Conservation (phyloP, 2,888 invertebrate genomes). For the Idaea aversata region DNA sequence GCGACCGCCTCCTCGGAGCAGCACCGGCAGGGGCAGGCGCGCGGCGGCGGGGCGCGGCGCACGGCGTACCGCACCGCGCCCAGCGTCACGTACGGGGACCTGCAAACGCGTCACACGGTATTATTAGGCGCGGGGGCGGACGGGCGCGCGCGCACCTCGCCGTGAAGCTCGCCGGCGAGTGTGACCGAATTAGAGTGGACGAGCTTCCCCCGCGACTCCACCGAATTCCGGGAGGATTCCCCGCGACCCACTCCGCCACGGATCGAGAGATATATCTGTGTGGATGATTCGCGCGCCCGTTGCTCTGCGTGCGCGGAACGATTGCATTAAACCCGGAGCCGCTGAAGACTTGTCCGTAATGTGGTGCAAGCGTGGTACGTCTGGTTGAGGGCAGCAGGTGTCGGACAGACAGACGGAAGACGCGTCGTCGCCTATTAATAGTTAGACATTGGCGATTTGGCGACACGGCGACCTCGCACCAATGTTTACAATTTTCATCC, state of each 20-base stretch:
- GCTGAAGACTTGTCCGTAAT: constrained; percentile 31
- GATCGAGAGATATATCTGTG: constrained; percentile 59
- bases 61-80: constrained; percentile 87
- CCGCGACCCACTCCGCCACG: constrained; percentile 67
- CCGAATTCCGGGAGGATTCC: constrained; percentile 76
- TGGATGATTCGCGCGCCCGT: constrained; percentile 50
- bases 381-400: constrained; percentile 59
- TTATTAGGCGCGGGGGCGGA: constrained; percentile 47
- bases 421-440: constrained; percentile 67
- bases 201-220: constrained; percentile 65
- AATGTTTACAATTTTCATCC: constrained; percentile 69
- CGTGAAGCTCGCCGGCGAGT: constrained; percentile 69
- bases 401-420: constrained; percentile 74
- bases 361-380: constrained; percentile 39
- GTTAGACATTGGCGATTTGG: constrained; percentile 66
- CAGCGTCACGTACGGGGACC: constrained; percentile 83
- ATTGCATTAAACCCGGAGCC: constrained; percentile 37
- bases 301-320: constrained; percentile 39
- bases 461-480: constrained; percentile 69
- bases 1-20: constrained; percentile 79
- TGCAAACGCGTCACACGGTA: constrained; percentile 58
- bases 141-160: constrained; percentile 57
- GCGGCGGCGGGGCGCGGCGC: constrained; percentile 82
- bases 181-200: constrained; percentile 72
- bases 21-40: constrained; percentile 79